Evolutionary conservation across 2,797 vertebrate genomes (phyloP).

Genomic region (Lepus oiostolus): DNA sequence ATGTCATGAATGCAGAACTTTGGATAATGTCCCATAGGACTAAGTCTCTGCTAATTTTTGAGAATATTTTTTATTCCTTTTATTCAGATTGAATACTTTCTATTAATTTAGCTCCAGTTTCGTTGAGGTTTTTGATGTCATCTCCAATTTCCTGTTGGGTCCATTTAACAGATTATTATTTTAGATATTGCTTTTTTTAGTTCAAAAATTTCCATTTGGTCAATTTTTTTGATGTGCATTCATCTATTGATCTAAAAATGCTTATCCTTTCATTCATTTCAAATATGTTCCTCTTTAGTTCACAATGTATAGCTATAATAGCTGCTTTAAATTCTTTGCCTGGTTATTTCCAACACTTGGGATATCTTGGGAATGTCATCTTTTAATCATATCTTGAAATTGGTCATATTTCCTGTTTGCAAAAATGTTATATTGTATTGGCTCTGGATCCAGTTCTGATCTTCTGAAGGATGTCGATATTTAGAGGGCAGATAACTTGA

Average conservation of each 20-base stretch:
- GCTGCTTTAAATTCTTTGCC: neutral
- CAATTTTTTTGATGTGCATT: neutral
- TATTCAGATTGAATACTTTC: neutral
- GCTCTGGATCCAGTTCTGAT: conserved; percentile 6
- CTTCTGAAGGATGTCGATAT: conserved; percentile 19
- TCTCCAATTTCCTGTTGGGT: neutral
- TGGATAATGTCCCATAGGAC: neutral
- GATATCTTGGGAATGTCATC: neutral
- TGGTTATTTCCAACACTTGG: neutral
- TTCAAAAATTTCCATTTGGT: neutral
- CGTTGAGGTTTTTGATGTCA: neutral
- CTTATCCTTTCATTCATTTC: neutral
- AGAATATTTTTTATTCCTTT: neutral
- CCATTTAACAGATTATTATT: neutral
- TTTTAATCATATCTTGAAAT: neutral
- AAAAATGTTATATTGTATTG: neutral
- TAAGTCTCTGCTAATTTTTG: neutral
- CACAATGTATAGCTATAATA: neutral
- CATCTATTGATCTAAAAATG: neutral
- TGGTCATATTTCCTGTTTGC: neutral
- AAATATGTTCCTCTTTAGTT: neutral
- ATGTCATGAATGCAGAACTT: neutral
- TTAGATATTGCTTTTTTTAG: neutral
- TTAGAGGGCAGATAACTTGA: neutral
- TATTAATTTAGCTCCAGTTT: conserved; percentile 41